Conservation (phyloP, 1,140 invertebrate species). For the Charaxes varanes region DNA sequence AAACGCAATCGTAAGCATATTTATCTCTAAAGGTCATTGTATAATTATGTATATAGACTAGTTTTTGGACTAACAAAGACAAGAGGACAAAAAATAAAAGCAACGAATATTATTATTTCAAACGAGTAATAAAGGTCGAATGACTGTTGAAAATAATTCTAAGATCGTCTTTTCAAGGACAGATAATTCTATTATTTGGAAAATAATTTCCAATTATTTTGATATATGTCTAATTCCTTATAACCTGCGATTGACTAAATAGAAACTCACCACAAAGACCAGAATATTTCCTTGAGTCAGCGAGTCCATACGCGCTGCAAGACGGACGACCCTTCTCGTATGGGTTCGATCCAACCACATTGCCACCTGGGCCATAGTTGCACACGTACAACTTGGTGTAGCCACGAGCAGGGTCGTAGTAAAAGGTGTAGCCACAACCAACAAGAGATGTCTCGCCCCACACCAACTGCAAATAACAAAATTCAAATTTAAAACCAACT, state of each 20-base stretch:
- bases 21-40: too few species aligned
- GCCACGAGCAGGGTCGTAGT: constrained; percentile 79
- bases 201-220: too few species aligned
- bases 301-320: constrained; percentile 80
- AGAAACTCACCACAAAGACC: constrained; percentile 83
- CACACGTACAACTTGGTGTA: constrained; percentile 90
- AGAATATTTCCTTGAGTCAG: constrained; percentile 81
- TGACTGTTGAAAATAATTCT: too few species aligned
- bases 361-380: constrained; percentile 90
- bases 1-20: constrained; percentile 17
- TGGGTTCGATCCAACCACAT: constrained; percentile 83
- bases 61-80: too few species aligned
- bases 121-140: too few species aligned
- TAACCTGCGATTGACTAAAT: not conserved
- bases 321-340: constrained; percentile 84
- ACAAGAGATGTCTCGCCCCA: constrained; percentile 87
- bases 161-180: too few species aligned
- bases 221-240: too few species aligned
- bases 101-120: too few species aligned
- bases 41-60: too few species aligned
- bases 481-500: not conserved
- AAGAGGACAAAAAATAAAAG: too few species aligned
- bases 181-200: too few species aligned
- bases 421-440: constrained; percentile 88
- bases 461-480: constrained; percentile 77